phyloP scores from a whole-genome alignment of 1,140 invertebrate genomes.

The Melipona quadrifasciata region DNA sequence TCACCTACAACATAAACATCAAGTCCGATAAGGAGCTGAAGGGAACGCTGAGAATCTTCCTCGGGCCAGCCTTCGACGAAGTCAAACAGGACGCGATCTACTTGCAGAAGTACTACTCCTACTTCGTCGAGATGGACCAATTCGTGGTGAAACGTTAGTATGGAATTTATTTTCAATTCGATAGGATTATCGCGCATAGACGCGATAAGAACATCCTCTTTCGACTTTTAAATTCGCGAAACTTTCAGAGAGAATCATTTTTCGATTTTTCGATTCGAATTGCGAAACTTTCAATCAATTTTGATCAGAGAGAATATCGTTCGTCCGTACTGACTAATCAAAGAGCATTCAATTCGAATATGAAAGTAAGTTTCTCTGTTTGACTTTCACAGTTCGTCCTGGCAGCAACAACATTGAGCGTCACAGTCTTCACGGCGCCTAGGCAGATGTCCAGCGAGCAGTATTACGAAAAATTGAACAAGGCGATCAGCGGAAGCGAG shows the following conservation, averaged over 20 bases:
- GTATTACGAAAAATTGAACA: slow-evolving; percentile 80
- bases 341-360: background rate
- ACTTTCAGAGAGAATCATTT: no score
- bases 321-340: no score
- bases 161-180: background rate
- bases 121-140: slow-evolving; percentile 80
- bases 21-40: slow-evolving; percentile 80
- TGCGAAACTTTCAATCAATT: no score
- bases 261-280: no score
- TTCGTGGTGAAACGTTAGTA: slow-evolving; percentile 77
- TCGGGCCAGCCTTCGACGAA: slow-evolving; percentile 77
- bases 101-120: slow-evolving; percentile 75
- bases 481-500: slow-evolving; percentile 74
- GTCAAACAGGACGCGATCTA: slow-evolving; percentile 67
- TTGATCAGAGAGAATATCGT: no score
- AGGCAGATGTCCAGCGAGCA: slow-evolving; percentile 82
- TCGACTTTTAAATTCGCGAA: no score
- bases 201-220: no score
- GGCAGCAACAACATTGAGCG: slow-evolving; percentile 80
- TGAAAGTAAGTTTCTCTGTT: background rate
- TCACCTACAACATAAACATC: slow-evolving; percentile 83
- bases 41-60: slow-evolving; percentile 79
- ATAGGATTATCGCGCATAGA: background rate
- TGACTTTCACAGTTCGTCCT: slow-evolving; percentile 73
- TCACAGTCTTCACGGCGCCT: slow-evolving; percentile 75